A percentile compares a stretch with the other conserved stretches of the same genome.
phyloP scores from a whole-genome alignment of 2,797 vertebrate species.

The Cirrhinus mrigala region DNA sequence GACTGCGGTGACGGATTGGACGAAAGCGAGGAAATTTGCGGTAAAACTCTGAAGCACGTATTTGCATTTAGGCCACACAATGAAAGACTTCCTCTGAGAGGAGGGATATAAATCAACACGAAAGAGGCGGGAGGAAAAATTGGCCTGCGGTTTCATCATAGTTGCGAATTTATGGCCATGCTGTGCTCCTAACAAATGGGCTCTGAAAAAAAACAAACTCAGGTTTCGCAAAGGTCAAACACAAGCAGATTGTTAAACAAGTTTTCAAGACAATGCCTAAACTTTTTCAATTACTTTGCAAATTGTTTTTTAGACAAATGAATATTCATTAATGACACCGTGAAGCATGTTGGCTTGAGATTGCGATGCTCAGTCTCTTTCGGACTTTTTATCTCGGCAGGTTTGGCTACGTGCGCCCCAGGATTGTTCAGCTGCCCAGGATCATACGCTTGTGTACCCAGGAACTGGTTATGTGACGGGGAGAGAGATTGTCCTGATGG shows the following conservation, averaged over 20 bases:
- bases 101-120: constrained; percentile 39
- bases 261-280: background rate
- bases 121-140: constrained; percentile 26
- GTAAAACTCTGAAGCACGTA: constrained; percentile 69
- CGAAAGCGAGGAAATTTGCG: constrained; percentile 89
- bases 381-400: constrained; percentile 73
- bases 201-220: background rate
- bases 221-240: constrained; percentile 26
- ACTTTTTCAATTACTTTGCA: background rate
- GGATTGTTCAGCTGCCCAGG: constrained; percentile 92
- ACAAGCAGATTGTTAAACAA: constrained; percentile 32
- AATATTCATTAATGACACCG: background rate
- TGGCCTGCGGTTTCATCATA: constrained; percentile 20
- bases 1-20: constrained; percentile 95
- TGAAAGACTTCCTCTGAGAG: constrained; percentile 1
- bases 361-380: constrained; percentile 40
- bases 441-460: constrained; percentile 91
- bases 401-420: constrained; percentile 88
- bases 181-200: background rate
- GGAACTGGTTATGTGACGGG: constrained; percentile 94
- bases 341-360: constrained; percentile 1
- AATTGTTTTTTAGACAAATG: background rate
- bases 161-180: constrained; percentile 24
- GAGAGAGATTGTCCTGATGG: constrained; percentile 96
- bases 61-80: constrained; percentile 32